These are phyloP conservation scores for Cyclargus thomasi DNA, from an alignment of 1,140 invertebrate species.

Conservation along the genomic window DNA sequence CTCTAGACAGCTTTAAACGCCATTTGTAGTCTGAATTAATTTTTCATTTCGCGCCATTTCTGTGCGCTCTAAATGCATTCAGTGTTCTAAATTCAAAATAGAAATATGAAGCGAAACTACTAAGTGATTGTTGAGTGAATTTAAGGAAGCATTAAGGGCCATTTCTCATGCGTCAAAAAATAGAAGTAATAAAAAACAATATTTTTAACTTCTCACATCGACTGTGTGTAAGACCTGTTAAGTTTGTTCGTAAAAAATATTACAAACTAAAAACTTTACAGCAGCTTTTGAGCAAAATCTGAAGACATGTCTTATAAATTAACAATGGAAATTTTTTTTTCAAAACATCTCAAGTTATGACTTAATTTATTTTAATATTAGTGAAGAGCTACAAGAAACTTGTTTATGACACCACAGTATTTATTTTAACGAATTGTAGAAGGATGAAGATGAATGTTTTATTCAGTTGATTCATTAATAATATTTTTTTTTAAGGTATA, in stretches of 20 bases:
- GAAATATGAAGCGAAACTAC: not conserved
- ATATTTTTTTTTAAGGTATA: too few species aligned
- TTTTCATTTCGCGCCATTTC: not conserved
- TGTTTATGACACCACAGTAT: too few species aligned
- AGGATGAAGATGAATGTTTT: too few species aligned
- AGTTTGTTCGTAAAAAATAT: not conserved
- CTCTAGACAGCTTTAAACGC: slow-evolving; percentile 6
- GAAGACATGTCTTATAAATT: too few species aligned
- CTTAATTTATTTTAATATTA: too few species aligned
- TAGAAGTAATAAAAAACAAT: not conserved
- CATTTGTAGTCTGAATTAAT: slow-evolving; percentile 7
- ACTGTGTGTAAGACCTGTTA: slow-evolving; percentile 2
- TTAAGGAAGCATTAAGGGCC: not conserved
- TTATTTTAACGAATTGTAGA: too few species aligned
- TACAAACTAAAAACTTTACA: too few species aligned
- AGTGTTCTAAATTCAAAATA: not conserved
- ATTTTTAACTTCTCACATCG: not conserved
- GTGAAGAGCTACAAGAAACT: too few species aligned
- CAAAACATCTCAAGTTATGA: too few species aligned
- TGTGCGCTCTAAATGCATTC: not conserved
- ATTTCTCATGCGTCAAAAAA: not conserved
- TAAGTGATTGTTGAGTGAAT: not conserved
- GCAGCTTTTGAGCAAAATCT: too few species aligned
- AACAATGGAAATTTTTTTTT: too few species aligned
- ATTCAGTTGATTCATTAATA: too few species aligned